Evolutionary conservation across 2,888 invertebrate species (phyloP).

Genomic region (Polietes domitor): DNA sequence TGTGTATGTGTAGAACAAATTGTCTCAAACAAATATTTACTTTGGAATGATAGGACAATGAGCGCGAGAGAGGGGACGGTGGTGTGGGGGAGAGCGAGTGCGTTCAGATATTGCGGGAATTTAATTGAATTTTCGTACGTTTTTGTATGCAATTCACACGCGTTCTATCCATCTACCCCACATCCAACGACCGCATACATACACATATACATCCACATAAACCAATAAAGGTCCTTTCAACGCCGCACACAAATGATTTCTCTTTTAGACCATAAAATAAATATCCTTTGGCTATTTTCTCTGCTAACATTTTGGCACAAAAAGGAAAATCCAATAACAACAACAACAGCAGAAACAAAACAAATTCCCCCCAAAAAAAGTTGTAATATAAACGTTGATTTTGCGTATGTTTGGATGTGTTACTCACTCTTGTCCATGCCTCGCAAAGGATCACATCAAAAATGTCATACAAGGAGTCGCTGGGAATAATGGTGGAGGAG

Average conservation of each 20-base stretch:
- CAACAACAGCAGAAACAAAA: slow-evolving; percentile 3
- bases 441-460: too few species aligned
- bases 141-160: slow-evolving; percentile 69
- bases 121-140: slow-evolving; percentile 66
- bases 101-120: slow-evolving; percentile 44
- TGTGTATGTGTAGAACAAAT: slow-evolving; percentile 8
- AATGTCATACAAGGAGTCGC: background rate
- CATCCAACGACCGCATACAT: slow-evolving; percentile 37
- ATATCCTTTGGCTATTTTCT: slow-evolving; percentile 62
- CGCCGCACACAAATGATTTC: slow-evolving; percentile 46
- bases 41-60: slow-evolving; percentile 29
- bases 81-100: background rate
- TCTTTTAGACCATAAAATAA: slow-evolving; percentile 65
- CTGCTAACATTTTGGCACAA: slow-evolving; percentile 56
- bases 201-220: slow-evolving; percentile 37
- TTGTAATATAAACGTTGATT: slow-evolving; percentile 63
- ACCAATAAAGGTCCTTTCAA: slow-evolving; percentile 14
- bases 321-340: slow-evolving; percentile 50
- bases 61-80: background rate
- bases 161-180: slow-evolving; percentile 50
- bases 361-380: slow-evolving; percentile 39
- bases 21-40: slow-evolving; percentile 42
- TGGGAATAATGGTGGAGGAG: background rate
- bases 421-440: background rate
- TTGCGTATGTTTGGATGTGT: slow-evolving; percentile 50